Conservation (phyloP, 1,140 invertebrate species). For the Apolygus lucorum region DNA sequence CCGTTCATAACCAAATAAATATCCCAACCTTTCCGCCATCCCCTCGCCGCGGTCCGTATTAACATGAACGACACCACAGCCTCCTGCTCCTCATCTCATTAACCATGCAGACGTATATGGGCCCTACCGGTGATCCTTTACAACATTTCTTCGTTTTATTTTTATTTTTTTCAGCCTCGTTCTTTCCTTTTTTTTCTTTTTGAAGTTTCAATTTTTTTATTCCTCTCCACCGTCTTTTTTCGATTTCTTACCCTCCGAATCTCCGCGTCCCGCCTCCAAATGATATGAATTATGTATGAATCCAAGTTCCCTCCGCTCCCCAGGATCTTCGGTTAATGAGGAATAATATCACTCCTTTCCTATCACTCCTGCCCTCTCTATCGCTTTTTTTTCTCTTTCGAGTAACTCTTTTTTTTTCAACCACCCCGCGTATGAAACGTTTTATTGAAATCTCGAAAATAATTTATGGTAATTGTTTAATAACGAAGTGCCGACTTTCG, state of each 20-base stretch:
- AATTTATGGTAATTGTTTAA: too few species aligned
- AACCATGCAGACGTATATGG: background rate
- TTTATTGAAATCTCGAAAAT: too few species aligned
- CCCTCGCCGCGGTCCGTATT: background rate
- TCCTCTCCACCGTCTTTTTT: background rate
- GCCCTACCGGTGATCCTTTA: background rate
- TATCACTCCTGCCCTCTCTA: too few species aligned
- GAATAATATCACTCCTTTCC: background rate
- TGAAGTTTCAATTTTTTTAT: too few species aligned
- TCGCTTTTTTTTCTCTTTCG: too few species aligned
- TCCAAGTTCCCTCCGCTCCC: background rate
- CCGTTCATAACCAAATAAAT: background rate
- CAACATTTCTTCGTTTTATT: background rate
- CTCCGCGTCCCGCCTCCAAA: background rate
- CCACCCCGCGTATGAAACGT: too few species aligned
- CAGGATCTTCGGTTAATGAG: background rate
- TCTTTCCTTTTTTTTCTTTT: background rate
- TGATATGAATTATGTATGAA: conserved; percentile 2
- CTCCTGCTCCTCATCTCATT: background rate
- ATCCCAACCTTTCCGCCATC: background rate
- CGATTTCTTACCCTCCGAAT: background rate
- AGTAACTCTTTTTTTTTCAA: too few species aligned
- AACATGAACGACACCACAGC: background rate
- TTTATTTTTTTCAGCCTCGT: background rate
- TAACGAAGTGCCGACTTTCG: too few species aligned